Percentiles rank a stretch among this genome's conserved stretches.
Conservation (phyloP, 2,797 vertebrate genomes). For the Hipposideros larvatus region DNA sequence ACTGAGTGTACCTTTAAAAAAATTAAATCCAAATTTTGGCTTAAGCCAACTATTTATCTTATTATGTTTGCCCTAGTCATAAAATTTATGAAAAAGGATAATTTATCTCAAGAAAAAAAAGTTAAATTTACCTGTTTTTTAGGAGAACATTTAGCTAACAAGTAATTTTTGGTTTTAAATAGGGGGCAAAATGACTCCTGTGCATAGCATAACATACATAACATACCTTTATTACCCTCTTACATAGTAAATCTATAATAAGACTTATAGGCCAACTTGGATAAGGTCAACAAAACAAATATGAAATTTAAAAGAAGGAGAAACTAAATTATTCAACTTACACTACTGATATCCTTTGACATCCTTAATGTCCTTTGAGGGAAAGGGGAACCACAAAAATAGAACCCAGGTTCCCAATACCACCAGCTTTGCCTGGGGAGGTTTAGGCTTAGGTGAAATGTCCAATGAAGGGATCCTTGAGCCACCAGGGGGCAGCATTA, state of each 20-base stretch:
- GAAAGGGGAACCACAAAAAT: background rate
- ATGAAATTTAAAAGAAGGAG: background rate
- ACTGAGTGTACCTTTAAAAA: background rate
- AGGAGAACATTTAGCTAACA: background rate
- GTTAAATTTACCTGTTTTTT: background rate
- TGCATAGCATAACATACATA: background rate
- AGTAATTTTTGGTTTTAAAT: background rate
- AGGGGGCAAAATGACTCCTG: fast-evolving
- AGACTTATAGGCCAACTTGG: background rate
- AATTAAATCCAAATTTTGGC: background rate
- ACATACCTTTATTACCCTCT: background rate
- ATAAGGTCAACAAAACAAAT: background rate
- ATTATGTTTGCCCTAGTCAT: background rate
- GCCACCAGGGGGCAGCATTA: conserved; percentile 62
- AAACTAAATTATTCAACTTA: background rate
- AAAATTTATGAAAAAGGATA: background rate
- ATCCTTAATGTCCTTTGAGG: background rate
- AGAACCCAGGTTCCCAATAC: background rate
- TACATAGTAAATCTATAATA: background rate
- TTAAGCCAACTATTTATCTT: background rate
- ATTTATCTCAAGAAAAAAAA: background rate
- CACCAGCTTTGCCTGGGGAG: background rate
- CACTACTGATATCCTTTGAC: background rate
- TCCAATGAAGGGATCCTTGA: background rate
- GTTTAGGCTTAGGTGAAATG: background rate